Evolutionary conservation across 2,888 invertebrate genomes (phyloP).

Genomic region (Penaeus monodon): DNA sequence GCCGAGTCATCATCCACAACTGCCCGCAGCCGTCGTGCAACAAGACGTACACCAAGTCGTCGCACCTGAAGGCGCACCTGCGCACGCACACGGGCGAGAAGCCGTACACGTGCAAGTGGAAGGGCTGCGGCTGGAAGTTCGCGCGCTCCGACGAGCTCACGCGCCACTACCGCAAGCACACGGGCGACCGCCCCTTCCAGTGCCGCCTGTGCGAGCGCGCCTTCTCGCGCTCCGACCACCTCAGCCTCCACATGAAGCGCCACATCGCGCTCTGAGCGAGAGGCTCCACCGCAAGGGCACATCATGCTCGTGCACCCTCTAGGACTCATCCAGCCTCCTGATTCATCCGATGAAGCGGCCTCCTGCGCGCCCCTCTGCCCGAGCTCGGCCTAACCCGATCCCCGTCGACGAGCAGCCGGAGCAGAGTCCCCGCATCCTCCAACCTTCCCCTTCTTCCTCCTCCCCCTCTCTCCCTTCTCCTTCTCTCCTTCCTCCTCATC

Average conservation of each 20-base stretch:
- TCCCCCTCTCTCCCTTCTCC: too few species aligned
- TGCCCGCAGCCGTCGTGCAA: slow-evolving; percentile 73
- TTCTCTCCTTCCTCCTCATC: too few species aligned
- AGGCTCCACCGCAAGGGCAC: too few species aligned
- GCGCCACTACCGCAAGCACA: slow-evolving; percentile 73
- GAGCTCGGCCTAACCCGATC: too few species aligned
- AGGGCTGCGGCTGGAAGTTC: slow-evolving; percentile 76
- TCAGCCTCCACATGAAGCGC: slow-evolving; percentile 77
- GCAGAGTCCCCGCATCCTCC: too few species aligned
- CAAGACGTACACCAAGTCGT: slow-evolving; percentile 77
- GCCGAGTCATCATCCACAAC: slow-evolving; percentile 72
- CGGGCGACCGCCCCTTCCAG: slow-evolving; percentile 76
- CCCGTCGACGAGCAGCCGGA: too few species aligned
- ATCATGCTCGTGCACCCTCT: too few species aligned
- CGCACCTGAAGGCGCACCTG: slow-evolving; percentile 78
- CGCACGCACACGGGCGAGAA: slow-evolving; percentile 77
- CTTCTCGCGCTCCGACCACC: slow-evolving; percentile 76
- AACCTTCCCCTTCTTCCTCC: too few species aligned
- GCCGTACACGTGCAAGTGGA: slow-evolving; percentile 76
- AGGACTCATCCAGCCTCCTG: too few species aligned
- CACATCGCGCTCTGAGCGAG: slow-evolving; percentile 68
- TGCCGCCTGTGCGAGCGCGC: slow-evolving; percentile 76
- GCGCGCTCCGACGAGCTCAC: slow-evolving; percentile 76
- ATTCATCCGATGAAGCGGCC: too few species aligned
- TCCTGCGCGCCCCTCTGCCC: too few species aligned